These are phyloP conservation scores for Butorides virescens DNA, from an alignment of 2,113 vertebrate species.

Conservation along the genomic window DNA sequence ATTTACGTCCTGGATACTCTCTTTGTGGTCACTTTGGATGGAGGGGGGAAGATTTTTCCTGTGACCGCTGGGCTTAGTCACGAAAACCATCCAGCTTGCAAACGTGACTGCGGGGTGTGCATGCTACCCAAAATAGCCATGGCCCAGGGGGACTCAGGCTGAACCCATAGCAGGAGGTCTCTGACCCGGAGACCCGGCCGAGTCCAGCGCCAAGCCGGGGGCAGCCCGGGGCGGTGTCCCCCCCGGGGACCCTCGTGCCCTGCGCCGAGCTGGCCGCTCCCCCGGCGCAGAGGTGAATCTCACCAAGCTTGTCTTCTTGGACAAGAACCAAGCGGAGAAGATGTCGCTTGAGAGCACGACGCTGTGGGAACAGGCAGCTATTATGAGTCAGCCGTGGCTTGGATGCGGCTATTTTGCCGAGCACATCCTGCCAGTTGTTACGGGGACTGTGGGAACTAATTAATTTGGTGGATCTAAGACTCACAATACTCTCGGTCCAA, in stretches of 20 bases:
- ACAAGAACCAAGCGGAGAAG: not conserved
- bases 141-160: not conserved
- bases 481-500: not conserved
- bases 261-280: not conserved
- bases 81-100: not conserved
- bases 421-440: slow-evolving; percentile 16
- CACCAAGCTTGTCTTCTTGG: not conserved
- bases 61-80: not conserved
- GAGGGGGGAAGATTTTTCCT: not conserved
- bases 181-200: not conserved
- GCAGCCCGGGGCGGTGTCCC: not conserved
- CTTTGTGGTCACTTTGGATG: not conserved
- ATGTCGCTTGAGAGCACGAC: not conserved
- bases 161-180: not conserved
- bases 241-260: not conserved
- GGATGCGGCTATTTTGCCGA: not conserved
- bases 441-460: slow-evolving; percentile 4
- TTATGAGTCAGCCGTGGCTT: not conserved
- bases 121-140: not conserved
- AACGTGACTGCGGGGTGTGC: not conserved
- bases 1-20: not conserved
- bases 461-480: slow-evolving; percentile 10
- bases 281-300: not conserved
- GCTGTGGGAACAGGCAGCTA: slow-evolving; percentile 4
- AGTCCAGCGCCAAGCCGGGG: not conserved